Evolutionary conservation across 2,888 invertebrate species (phyloP), one percentile per base, ranked within the genome.

Genomic region (Miltochrista miniata): DNA sequence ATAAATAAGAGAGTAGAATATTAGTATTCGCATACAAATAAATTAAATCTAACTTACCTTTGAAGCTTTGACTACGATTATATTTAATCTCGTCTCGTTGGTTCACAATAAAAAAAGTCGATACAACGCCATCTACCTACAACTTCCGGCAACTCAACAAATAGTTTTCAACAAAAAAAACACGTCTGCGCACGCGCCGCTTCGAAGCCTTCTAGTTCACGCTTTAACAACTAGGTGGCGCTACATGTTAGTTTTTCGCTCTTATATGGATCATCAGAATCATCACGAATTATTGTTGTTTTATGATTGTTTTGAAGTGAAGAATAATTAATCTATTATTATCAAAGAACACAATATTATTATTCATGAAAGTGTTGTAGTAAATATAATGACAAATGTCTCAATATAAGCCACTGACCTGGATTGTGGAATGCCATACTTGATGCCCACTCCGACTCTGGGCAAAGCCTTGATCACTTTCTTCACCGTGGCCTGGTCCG

Each of bases 351-450:
- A 4, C 18, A 24, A n/a, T n/a, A n/a, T n/a, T n/a, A n/a, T n/a
- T 24, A 24, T 24, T 24, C 18, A 4, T 24, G 5, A 24, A 24
- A 24, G 18, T 2, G 18, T n/a, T n/a, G 5, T 24, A 24, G 18
- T 4, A 24, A 4, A 24, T 24, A 24, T 24, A 5, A 24, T 5
- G n/a, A n/a, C n/a, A n/a, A 24, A 5, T 24, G 5, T 24, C 18
- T 24, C 18, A 4, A 4, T 24, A 24, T 24, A 24, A 24, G 35
- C 7, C 46, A 83, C 93, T 92, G 83, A 97, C 97, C 97, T 96
- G 60, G 98, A 98, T 93, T 99, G 99, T 46, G 98, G 98, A 78
- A 99, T 98, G 73, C 99, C 99, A 86, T 99, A 99, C 90, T 99
- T 99, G 91, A 99, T 98, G 76, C 99, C 99, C 44, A 99, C 98